Evolutionary conservation across 2,113 vertebrate species (phyloP).

Genomic region (Ctenomys sociabilis): DNA sequence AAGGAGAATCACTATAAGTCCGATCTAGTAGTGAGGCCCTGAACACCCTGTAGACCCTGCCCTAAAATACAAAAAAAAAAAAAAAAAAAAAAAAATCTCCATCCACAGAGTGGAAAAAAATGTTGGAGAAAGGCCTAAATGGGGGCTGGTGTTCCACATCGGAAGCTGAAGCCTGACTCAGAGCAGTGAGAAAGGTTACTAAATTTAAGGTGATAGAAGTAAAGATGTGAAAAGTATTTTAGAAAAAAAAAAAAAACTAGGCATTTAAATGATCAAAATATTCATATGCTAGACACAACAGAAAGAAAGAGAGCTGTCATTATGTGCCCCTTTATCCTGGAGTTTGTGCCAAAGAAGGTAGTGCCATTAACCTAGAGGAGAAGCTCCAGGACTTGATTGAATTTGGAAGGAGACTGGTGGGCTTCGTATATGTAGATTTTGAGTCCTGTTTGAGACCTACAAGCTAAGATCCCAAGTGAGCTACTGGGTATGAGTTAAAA

Average conservation of each 20-base stretch:
- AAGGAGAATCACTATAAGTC: no score
- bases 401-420: neutral
- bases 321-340: neutral
- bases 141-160: neutral
- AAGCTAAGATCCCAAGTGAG: neutral
- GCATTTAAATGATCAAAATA: neutral
- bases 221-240: neutral
- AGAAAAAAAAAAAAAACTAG: neutral
- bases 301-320: accelerated
- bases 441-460: neutral
- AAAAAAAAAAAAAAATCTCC: neutral
- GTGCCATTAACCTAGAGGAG: neutral
- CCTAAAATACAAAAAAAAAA: no score
- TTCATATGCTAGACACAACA: neutral
- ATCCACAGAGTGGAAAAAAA: conserved; percentile 30
- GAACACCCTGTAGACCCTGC: no score
- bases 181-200: neutral
- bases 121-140: neutral
- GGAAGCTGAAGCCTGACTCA: neutral
- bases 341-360: neutral
- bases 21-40: no score
- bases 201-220: neutral
- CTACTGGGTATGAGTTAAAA: neutral
- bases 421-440: neutral
- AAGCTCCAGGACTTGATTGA: neutral